Percentiles rank a stretch among this genome's conserved stretches.
Conservation (phyloP, 1,140 invertebrate genomes). For the Lucilia cuprina region DNA sequence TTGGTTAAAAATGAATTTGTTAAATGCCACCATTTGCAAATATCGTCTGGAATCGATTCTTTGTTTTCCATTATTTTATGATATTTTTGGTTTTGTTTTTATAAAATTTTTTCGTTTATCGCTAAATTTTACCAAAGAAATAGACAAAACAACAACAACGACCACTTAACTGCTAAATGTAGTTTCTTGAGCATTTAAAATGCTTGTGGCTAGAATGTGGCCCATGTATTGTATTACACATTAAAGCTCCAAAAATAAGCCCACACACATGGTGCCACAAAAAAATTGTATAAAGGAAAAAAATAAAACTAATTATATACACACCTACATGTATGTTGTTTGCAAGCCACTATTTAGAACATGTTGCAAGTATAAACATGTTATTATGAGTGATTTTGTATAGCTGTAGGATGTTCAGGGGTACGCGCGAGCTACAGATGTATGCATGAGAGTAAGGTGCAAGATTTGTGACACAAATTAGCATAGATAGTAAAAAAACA, state of each 20-base stretch:
- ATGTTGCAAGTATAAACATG: neutral
- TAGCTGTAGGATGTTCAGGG: constrained; percentile 2
- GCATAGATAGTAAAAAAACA: neutral
- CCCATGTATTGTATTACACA: neutral
- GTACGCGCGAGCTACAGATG: no score
- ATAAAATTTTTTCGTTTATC: neutral
- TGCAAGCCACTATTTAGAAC: neutral
- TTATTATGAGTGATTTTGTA: neutral
- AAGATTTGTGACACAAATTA: neutral
- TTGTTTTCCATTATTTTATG: constrained; percentile 3
- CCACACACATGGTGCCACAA: constrained; percentile 5
- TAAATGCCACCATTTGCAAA: constrained; percentile 36
- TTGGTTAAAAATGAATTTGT: constrained; percentile 38
- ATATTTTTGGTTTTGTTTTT: constrained; percentile 17
- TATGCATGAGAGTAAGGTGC: neutral
- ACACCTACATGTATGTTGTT: neutral
- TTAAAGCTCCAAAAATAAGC: neutral
- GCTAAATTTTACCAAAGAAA: neutral
- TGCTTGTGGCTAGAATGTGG: constrained; percentile 22
- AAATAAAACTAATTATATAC: constrained; percentile 2
- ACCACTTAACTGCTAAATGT: neutral
- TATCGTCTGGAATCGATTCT: constrained; percentile 30
- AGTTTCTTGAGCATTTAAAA: constrained; percentile 24
- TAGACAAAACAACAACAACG: neutral
- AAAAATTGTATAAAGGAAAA: neutral